Evolutionary conservation across 2,888 invertebrate genomes (phyloP), one percentile per base, ranked within the genome.

Genomic region (Brenthis daphne): DNA sequence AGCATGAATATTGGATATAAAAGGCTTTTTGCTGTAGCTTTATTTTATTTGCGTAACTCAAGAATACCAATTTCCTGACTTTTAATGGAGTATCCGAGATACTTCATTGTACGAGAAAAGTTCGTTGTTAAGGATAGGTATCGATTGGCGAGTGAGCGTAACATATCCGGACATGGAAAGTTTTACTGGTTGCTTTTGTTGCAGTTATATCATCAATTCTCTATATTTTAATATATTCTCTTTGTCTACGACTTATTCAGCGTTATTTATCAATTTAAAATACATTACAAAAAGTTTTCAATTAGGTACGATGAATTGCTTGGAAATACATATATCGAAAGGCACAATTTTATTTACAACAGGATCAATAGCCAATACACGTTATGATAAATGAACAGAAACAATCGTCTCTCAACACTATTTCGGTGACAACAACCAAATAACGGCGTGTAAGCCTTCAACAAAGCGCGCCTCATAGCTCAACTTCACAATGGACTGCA

Each of bases 21-120:
- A 67, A 55, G 29, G 50, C 48, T 50, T 33, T 50, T 33, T 55
- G 48, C 50, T 50, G 60, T 55, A 56, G 54, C 55, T 67, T 47
- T 56, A 67, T 61, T 67, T 55, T 67, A 67, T 67, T 54, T 55
- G 60, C 67, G 61, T 67, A 61, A 51, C 56, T 66, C 48, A 63
- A 63, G 67, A 61, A 63, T 67, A 63, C 67, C 61, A 67, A 67
- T 67, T 67, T 67, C 67, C 67, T 67, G 67, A 67, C 56, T 67
- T 67, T 67, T 67, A 67, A 67, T 67, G 67, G 57, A 67, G 61
- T 67, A 61, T 61, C 67, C 63, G 67, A 53, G 67, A 67, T 67
- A 67, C 51, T 63, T 51, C 56, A 51, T 47, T 60, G 56, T 63
- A n/a, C 61, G 61, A 67, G 61, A 43, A 20, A 65, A 57, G 43